Conservation (phyloP, 2,888 invertebrate genomes). For the Cheilosia impressa region DNA sequence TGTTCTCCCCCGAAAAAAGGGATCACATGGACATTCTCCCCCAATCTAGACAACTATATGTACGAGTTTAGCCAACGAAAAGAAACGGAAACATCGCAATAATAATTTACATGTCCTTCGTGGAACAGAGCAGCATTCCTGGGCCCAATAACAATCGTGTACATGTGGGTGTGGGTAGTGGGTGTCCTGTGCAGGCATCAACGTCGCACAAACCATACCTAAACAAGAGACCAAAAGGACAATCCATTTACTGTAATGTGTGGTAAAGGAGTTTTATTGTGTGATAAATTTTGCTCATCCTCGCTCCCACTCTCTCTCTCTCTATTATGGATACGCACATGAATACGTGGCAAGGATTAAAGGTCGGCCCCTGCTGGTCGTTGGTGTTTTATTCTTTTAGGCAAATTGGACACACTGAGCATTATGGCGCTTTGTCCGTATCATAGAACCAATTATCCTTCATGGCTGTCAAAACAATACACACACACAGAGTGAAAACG, state of each 20-base stretch:
- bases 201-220: conserved; percentile 46
- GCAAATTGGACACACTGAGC: conserved; percentile 68
- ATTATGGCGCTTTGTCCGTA: conserved; percentile 60
- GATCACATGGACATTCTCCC: conserved; percentile 54
- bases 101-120: conserved; percentile 75
- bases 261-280: conserved; percentile 75
- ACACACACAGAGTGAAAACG: conserved; percentile 2
- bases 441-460: conserved; percentile 70
- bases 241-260: conserved; percentile 75
- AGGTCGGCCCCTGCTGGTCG: conserved; percentile 40
- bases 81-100: conserved; percentile 70
- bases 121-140: conserved; percentile 12
- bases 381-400: conserved; percentile 65
- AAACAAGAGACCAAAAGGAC: conserved; percentile 64
- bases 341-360: conserved; percentile 70
- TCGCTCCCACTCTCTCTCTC: conserved; percentile 15
- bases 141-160: conserved; percentile 29
- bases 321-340: conserved; percentile 56
- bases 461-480: conserved; percentile 52
- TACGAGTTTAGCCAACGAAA: conserved; percentile 21
- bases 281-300: conserved; percentile 68
- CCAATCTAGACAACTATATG: conserved; percentile 4
- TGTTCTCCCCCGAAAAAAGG: conserved; percentile 37
- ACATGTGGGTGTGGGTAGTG: not conserved
- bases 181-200: conserved; percentile 37